phyloP scores from a whole-genome alignment of 2,113 vertebrate genomes.

The Neogobius melanostomus region DNA sequence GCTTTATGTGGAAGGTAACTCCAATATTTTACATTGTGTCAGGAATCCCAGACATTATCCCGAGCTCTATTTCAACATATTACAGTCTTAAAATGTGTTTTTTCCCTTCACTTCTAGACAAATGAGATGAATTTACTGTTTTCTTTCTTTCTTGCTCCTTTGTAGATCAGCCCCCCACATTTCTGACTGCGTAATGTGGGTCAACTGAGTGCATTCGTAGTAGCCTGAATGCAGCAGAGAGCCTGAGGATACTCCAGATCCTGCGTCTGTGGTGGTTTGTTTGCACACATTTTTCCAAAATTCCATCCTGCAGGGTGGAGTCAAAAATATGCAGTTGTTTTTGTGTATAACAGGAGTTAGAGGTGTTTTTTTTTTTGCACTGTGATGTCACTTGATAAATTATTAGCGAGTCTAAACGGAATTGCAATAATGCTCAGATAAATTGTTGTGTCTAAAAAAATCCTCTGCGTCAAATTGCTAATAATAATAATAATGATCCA shows the following conservation, averaged over 20 bases:
- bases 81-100: too few species aligned
- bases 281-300: not conserved
- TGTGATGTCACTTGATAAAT: not conserved
- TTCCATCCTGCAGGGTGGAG: not conserved
- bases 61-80: too few species aligned
- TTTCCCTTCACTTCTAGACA: not conserved
- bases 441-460: not conserved
- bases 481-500: not conserved
- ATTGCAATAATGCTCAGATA: not conserved
- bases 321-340: not conserved
- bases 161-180: not conserved
- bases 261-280: not conserved
- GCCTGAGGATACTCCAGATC: slow-evolving; percentile 51
- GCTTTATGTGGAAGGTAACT: too few species aligned
- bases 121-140: slow-evolving; percentile 39
- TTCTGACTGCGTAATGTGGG: slow-evolving; percentile 57
- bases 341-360: not conserved
- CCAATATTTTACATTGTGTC: too few species aligned
- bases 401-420: not conserved
- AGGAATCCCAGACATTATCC: too few species aligned
- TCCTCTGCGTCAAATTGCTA: not conserved
- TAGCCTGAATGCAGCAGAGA: slow-evolving; percentile 41
- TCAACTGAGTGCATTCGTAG: slow-evolving; percentile 59
- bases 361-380: not conserved
- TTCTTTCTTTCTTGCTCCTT: slow-evolving; percentile 19